phyloP scores from a whole-genome alignment of 2,113 vertebrate species.

The Irena cyanogastra region DNA sequence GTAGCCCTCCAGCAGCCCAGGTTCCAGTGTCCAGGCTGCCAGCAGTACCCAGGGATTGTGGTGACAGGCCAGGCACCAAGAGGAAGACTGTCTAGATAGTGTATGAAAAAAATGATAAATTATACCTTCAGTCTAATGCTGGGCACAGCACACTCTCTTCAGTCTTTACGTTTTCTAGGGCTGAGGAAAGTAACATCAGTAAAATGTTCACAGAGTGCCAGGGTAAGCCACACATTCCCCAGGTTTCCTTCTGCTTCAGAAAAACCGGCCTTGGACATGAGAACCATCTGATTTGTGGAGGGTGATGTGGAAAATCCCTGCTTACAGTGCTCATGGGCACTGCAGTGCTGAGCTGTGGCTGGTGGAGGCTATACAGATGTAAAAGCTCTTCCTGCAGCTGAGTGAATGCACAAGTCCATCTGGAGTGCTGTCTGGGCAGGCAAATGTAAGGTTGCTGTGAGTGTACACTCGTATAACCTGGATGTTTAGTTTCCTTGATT shows the following conservation, averaged over 20 bases:
- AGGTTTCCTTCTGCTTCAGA: background rate
- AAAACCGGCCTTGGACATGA: background rate
- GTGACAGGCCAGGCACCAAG: background rate
- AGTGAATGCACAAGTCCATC: background rate
- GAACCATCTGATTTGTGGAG: background rate
- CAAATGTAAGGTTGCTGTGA: background rate
- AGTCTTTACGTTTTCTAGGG: background rate
- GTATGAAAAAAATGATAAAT: background rate
- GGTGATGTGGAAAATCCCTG: background rate
- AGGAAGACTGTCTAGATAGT: background rate
- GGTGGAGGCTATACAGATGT: background rate
- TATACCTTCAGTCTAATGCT: background rate
- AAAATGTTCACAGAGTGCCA: background rate
- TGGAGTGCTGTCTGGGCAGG: background rate
- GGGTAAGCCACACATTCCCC: background rate
- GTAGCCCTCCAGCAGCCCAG: background rate
- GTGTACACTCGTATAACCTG: accelerated
- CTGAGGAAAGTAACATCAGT: background rate
- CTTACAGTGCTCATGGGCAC: background rate
- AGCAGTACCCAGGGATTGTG: background rate
- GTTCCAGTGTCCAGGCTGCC: background rate
- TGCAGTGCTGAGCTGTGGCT: background rate
- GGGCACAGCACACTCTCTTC: background rate
- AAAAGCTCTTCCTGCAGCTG: background rate
- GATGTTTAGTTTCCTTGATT: background rate